Conservation (phyloP, 1,140 invertebrate genomes). For the Lepeophtheirus salmonis region DNA sequence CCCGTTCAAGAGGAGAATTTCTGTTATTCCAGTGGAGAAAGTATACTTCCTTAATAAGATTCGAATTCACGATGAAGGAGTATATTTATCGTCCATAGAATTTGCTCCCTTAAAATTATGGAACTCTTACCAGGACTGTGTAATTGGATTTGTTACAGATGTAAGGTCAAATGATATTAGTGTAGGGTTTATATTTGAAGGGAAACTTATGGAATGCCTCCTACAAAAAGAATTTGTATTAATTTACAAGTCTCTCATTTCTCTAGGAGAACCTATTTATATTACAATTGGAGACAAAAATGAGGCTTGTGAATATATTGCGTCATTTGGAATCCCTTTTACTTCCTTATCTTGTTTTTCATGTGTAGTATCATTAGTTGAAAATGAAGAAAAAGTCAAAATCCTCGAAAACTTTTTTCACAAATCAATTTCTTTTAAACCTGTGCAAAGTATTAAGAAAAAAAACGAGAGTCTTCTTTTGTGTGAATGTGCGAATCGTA, state of each 20-base stretch:
- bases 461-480: background rate
- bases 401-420: too few species aligned
- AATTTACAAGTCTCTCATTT: background rate
- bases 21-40: background rate
- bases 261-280: background rate
- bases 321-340: background rate
- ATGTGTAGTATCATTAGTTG: background rate
- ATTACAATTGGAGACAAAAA: background rate
- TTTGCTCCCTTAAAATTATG: background rate
- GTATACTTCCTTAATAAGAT: background rate
- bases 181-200: background rate
- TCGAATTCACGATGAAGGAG: background rate
- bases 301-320: background rate
- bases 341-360: background rate
- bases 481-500: background rate
- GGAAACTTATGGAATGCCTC: too few species aligned
- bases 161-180: background rate
- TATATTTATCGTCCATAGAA: background rate
- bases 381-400: too few species aligned
- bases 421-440: background rate
- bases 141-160: background rate
- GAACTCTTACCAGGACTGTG: background rate
- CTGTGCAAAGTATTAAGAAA: background rate
- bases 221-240: background rate
- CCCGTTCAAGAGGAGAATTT: background rate